Base-by-base conservation (phyloP, 2,797 vertebrate genomes). In the Dryobates pubescens region DNA sequence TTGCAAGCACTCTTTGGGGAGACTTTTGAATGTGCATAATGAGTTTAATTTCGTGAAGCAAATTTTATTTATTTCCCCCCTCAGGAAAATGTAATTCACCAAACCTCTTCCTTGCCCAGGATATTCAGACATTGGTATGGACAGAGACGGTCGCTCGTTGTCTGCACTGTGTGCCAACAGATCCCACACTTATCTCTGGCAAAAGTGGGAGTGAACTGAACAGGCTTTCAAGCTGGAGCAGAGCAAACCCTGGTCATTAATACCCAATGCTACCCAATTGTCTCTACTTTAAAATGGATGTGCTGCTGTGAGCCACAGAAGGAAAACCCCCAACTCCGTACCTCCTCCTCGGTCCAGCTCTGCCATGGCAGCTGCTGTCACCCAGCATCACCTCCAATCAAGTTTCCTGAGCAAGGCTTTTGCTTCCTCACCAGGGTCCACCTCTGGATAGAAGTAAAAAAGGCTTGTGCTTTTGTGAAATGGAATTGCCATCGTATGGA, bases 1-100 rank as follows among this genome's bases (percentile, higher is more conserved):
- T 70, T 80, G 41, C 30, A 77, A 69, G 38, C 17, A 45, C 34
- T 20, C n/a, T 87, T 59, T 38, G 58, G 65, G 53, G 34, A 79
- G 76, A 38, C 89, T 77, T 93, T 74, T 41, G 54, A 77, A 53
- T 43, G n/a, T 68, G n/a, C 16, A 30, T 51, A 70, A 79, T 30
- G 34, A 70, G 34, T 27, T 88, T 53, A 62, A 76, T 59, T 92
- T 83, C 63, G 61, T 63, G 24, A 93, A 76, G 41, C 2, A 41
- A 51, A 45, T 73, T 27, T 63, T 82, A 68, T 17, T 82, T 85
- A 49, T 62, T 53, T 14, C 6, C 14, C 19, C 36, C 18, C 11
- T 63, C 26, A 73, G 38, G 34, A 79, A 89, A 84, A 17, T 27
- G 12, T 23, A 72, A 69, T 77, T 75, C 77, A 63, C 22, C 53